These are phyloP conservation scores for Anser brachyrhynchus DNA, from an alignment of 2,113 vertebrate species.

Conservation along the genomic window DNA sequence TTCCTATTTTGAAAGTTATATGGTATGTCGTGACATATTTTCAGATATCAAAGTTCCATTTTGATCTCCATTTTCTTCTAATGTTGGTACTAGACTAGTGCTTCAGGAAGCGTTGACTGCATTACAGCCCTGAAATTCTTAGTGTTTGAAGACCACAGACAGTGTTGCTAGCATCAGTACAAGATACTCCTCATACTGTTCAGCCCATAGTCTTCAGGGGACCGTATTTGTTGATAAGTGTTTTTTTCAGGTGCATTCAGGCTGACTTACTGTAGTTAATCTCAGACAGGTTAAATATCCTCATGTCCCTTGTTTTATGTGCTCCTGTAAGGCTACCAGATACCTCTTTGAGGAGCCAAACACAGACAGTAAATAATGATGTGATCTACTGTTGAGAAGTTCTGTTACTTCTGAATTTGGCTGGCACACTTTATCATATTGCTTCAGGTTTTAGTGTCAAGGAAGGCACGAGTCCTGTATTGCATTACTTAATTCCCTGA, in stretches of 20 bases:
- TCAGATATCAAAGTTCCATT: neutral
- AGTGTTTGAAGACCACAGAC: neutral
- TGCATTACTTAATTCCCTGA: constrained; percentile 14
- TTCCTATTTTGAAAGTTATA: constrained; percentile 86
- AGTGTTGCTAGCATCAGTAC: neutral
- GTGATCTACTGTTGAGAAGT: neutral
- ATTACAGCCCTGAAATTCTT: neutral
- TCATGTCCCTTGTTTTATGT: neutral
- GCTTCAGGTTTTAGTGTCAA: neutral
- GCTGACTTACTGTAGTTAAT: neutral
- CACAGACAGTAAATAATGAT: neutral
- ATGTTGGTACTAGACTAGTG: neutral
- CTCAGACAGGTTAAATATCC: neutral
- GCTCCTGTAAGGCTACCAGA: neutral
- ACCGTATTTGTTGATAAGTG: neutral
- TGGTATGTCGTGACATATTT: constrained; percentile 72
- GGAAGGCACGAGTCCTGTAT: neutral
- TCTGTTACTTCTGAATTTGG: neutral
- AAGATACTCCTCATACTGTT: neutral
- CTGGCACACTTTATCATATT: neutral
- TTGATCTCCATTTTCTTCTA: neutral
- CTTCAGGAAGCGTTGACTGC: neutral
- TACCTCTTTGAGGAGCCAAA: neutral
- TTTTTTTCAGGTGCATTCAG: neutral
- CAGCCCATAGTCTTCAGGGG: neutral